Base-by-base conservation (phyloP, 2,113 vertebrate genomes). In the Nothoprocta perdicaria region DNA sequence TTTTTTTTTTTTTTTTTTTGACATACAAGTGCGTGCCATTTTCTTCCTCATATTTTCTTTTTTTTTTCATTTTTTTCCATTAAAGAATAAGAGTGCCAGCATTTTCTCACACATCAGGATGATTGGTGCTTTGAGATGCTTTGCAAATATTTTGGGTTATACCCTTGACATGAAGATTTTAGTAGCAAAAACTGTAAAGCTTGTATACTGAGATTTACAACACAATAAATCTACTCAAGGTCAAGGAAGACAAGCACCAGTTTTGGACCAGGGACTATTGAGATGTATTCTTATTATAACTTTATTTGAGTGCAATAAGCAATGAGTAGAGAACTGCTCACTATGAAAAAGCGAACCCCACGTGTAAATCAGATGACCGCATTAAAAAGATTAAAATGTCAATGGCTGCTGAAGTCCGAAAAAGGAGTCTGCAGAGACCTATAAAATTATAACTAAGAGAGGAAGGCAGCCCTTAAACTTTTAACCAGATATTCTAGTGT, bases 351-450 rank as follows among this genome's bases (percentile, higher is more conserved):
- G 68, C 12, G 8, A 97, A 96, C 94, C 95, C 96, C 92, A 91
- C 18, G 75, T 93, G 81, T 95, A 96, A 97, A 97, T 97, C 97
- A 97, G 96, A 97, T 97, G 97, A 95, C 96, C 86, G 7, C 96
- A 97, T 98, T 98, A 97, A 97, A 97, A 97, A 97, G 96, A 98
- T 98, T 97, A 97, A 98, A 98, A 97, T 97, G 96, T 95, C 97
- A 97, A 96, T 98, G 97, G 94, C 95, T 96, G 95, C 95, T 97
- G 95, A 97, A 97, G 94, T 97, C 96, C 95, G 10, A 97, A 97
- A 97, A 97, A 97, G 91, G 95, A 95, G 96, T 83, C 97, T 96
- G 65, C 65, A 80, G 97, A 97, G 97, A 97, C 95, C 92, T 93
- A 97, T 98, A 97, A 97, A 98, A 97, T 96, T 95, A 94, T 89